Evolutionary conservation across 2,797 vertebrate species (phyloP), one percentile per base, ranked within the genome.

Genomic region (Podarcis siculus): DNA sequence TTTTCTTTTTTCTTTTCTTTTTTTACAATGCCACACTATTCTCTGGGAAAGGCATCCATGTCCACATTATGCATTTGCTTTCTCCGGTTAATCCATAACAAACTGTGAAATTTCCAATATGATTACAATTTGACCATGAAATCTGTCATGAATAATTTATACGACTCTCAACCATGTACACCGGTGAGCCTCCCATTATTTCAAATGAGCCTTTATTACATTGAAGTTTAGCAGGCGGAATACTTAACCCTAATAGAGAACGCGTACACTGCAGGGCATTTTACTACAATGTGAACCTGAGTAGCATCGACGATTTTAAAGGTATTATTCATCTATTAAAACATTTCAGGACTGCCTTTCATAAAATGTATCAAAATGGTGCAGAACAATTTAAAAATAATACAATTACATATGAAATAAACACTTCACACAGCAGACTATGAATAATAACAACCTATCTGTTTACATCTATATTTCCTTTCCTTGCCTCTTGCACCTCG

Each of bases 111-210:
- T 83, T 89, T 64, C 55, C 49, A 79, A 79, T 83, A 79, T 91
- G 64, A 71, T 92, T 92, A 64, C 90, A 89, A 87, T 92, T 91
- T 88, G 21, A 71, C 58, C 79, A 91, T 78, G 79, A 89, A 94
- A 87, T 67, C 10, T 37, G 71, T 84, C 76, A 2, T 90, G 69
- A 72, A 12, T 89, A 90, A 92, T 95, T 89, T 90, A 83, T 83
- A 64, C 75, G 86, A 92, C 32, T 76, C 67, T 85, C 85, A 67
- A 45, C 69, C 42, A 32, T 84, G 1, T 69, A 85, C 78, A 85
- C 78, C 23, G 81, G 39, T 76, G 9, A 91, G 23, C 87, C 39
- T 91, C 89, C 49, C 86, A 23, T 89, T 84, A 23, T 91, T 92
- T 83, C 69, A 84, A 79, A 32, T 42, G 21, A 64, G 61, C 61